Conservation (phyloP, 2,888 invertebrate genomes). For the Xanthorhoe designata region DNA sequence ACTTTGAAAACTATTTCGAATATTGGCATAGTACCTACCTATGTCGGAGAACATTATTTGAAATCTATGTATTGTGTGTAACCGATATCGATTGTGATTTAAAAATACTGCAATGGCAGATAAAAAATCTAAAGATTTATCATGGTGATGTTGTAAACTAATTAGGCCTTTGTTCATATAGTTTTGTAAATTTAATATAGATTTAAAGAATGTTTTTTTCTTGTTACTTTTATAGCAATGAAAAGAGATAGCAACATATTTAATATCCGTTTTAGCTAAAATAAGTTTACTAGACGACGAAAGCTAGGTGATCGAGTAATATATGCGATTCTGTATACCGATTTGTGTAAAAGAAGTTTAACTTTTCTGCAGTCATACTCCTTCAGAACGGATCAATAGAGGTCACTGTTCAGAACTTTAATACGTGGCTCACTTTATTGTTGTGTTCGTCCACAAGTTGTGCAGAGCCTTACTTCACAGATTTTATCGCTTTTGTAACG, state of each 20-base stretch:
- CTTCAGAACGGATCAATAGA: neutral
- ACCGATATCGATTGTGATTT: neutral
- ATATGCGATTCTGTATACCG: no score
- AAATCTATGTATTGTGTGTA: neutral
- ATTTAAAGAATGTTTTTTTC: no score
- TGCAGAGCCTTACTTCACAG: neutral
- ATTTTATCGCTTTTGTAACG: conserved; percentile 11
- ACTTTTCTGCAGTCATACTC: neutral
- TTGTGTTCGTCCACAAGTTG: conserved; percentile 2
- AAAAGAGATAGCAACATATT: no score
- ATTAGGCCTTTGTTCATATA: no score
- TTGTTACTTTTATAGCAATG: no score
- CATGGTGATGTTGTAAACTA: no score
- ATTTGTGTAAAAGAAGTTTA: neutral
- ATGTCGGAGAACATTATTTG: neutral
- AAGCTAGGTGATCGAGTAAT: no score
- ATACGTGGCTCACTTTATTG: neutral
- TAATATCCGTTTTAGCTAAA: no score
- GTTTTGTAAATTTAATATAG: no score
- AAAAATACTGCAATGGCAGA: no score
- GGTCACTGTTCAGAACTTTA: neutral
- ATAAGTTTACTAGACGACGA: no score
- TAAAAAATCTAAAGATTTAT: no score
- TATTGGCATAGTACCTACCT: neutral
- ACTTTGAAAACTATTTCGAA: neutral